These are phyloP conservation scores for Uropsilus gracilis DNA, from an alignment of 2,113 vertebrate species.

Conservation along the genomic window DNA sequence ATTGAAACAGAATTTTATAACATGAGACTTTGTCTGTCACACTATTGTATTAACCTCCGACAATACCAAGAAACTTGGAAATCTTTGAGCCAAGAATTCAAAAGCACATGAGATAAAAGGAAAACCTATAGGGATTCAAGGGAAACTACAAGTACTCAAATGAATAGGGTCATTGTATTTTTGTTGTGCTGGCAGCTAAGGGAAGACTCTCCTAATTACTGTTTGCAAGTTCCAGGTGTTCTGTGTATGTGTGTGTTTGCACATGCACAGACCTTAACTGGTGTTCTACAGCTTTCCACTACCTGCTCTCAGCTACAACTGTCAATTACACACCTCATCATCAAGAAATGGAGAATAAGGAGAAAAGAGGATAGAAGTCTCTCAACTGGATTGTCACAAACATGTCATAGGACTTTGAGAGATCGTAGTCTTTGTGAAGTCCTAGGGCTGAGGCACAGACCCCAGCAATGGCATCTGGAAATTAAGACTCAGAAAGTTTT, in stretches of 20 bases:
- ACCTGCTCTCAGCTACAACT: background rate
- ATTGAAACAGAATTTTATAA: background rate
- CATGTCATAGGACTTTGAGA: too few species aligned
- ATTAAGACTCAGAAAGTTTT: too few species aligned
- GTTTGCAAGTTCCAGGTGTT: background rate
- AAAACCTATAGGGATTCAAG: background rate
- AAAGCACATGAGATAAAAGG: background rate
- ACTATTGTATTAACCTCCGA: background rate
- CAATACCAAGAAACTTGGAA: background rate
- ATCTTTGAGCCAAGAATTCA: background rate
- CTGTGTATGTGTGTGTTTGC: rapidly evolving
- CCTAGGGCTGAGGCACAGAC: too few species aligned
- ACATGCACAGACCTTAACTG: background rate
- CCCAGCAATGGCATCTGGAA: too few species aligned
- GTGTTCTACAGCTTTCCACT: background rate
- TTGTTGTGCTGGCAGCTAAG: background rate
- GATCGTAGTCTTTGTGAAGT: too few species aligned
- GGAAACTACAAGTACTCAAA: background rate
- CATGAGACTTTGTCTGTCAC: background rate
- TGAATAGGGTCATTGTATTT: background rate
- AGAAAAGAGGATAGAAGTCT: background rate
- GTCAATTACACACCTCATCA: background rate
- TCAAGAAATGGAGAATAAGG: background rate
- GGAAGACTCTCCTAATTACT: background rate
- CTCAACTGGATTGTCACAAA: background rate